A percentile compares a stretch with the other conserved stretches of the same genome.
These are phyloP conservation scores for Ovis aries DNA, from an alignment of 2,113 vertebrate species.

Conservation along the genomic window DNA sequence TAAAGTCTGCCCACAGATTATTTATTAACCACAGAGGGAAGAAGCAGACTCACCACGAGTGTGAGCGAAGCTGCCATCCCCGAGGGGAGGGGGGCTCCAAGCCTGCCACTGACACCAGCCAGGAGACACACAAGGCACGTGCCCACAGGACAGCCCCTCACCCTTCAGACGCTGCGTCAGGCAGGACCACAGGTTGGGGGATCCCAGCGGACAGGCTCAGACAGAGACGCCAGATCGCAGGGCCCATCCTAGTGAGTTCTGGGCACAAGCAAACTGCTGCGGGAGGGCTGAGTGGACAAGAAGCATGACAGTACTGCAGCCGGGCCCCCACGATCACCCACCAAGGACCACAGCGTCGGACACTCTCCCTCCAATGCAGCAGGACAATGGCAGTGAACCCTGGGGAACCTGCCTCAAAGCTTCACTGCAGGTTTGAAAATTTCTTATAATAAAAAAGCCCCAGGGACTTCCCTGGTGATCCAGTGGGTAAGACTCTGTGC, in stretches of 20 bases:
- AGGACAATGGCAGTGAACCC: rapidly evolving
- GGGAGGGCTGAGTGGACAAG: not conserved
- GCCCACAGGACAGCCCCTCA: not conserved
- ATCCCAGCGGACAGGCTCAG: not conserved
- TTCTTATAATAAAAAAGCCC: not conserved
- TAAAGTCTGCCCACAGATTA: conserved; percentile 18
- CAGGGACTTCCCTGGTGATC: not conserved
- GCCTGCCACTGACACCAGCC: not conserved
- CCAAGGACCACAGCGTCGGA: not conserved
- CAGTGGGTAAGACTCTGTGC: not conserved
- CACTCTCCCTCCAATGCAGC: not conserved
- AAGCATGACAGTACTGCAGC: not conserved
- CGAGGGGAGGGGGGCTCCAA: not conserved
- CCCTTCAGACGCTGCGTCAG: rapidly evolving
- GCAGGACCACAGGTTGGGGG: not conserved
- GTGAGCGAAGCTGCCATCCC: rapidly evolving
- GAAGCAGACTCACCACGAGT: not conserved
- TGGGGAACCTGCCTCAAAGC: rapidly evolving
- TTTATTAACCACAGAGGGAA: conserved; percentile 11
- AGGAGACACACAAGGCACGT: not conserved
- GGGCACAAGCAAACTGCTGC: not conserved
- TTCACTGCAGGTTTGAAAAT: rapidly evolving
- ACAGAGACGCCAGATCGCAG: rapidly evolving
- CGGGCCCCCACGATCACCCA: rapidly evolving
- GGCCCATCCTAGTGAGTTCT: not conserved